phyloP scores from a whole-genome alignment of 2,113 vertebrate species.

The Cinclus mexicanus region DNA sequence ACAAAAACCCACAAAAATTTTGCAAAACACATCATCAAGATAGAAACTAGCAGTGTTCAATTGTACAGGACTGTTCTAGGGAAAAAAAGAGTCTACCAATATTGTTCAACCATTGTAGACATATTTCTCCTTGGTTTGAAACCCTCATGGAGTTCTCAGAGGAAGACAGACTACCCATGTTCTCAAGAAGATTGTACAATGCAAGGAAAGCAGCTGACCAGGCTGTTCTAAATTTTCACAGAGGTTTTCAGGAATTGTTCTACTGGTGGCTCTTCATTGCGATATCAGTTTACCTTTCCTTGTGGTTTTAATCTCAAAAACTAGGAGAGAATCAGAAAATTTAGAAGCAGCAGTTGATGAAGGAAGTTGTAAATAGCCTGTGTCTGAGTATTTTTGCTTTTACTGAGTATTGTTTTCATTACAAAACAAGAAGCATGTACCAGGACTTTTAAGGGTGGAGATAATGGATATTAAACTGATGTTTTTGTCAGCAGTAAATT shows the following conservation, averaged over 20 bases:
- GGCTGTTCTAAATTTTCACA: not conserved
- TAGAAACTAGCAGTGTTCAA: not conserved
- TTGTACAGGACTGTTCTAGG: not conserved
- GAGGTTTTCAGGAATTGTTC: not conserved
- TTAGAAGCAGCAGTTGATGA: not conserved
- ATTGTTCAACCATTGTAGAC: not conserved
- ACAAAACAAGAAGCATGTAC: not conserved
- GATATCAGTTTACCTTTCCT: not conserved
- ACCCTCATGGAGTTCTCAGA: not conserved
- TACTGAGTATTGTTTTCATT: not conserved
- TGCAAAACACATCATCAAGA: not conserved
- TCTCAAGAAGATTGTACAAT: not conserved
- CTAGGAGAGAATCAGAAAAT: not conserved
- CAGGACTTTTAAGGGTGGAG: not conserved
- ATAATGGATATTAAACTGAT: not conserved
- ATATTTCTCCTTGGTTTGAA: not conserved
- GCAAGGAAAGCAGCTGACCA: not conserved
- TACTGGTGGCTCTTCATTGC: not conserved
- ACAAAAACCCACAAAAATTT: not conserved
- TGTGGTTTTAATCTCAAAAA: not conserved
- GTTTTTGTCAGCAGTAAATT: not conserved
- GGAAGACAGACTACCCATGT: not conserved
- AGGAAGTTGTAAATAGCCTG: not conserved
- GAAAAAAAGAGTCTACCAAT: not conserved
- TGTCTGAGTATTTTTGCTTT: not conserved